A percentile compares a stretch with the other conserved stretches of the same genome.
Conservation (phyloP, 2,113 vertebrate genomes). For the Pseudonaja textilis region DNA sequence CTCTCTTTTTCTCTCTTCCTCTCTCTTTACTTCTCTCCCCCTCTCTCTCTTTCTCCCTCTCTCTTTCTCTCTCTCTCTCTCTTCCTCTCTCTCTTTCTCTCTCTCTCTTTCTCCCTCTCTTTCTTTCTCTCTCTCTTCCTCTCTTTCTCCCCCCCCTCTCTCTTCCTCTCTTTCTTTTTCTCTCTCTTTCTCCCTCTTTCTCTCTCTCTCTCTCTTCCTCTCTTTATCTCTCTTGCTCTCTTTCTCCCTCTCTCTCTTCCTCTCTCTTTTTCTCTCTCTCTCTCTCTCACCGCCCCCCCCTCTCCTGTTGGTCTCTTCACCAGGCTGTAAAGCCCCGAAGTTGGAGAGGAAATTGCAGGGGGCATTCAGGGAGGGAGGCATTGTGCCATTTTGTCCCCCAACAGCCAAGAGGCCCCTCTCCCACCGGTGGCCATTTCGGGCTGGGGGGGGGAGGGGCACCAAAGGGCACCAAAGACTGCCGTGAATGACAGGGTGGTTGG, state of each 20-base stretch:
- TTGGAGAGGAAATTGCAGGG: constrained; percentile 64
- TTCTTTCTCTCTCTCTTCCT: not conserved
- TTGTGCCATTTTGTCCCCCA: constrained; percentile 57
- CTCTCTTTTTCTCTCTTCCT: not conserved
- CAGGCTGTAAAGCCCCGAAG: constrained; percentile 65
- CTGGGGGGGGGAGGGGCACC: not conserved
- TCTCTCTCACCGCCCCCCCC: too few species aligned
- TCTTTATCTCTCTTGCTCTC: not conserved
- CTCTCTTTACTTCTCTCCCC: not conserved
- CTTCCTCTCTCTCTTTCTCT: too few species aligned
- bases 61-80: not conserved
- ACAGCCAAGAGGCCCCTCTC: not conserved
- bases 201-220: not conserved
- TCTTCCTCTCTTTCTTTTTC: not conserved
- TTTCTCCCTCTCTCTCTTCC: not conserved
- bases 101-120: not conserved
- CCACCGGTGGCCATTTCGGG: not conserved
- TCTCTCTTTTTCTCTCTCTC: not conserved
- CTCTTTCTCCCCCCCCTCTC: too few species aligned
- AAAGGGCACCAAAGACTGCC: not conserved
- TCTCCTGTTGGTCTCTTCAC: constrained; percentile 40
- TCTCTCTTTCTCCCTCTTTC: not conserved
- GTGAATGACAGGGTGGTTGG: constrained; percentile 1
- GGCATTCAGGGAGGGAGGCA: constrained; percentile 50
- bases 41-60: not conserved